Evolutionary conservation across 1,140 invertebrate species (phyloP).

Genomic region (Galendromus occidentalis): DNA sequence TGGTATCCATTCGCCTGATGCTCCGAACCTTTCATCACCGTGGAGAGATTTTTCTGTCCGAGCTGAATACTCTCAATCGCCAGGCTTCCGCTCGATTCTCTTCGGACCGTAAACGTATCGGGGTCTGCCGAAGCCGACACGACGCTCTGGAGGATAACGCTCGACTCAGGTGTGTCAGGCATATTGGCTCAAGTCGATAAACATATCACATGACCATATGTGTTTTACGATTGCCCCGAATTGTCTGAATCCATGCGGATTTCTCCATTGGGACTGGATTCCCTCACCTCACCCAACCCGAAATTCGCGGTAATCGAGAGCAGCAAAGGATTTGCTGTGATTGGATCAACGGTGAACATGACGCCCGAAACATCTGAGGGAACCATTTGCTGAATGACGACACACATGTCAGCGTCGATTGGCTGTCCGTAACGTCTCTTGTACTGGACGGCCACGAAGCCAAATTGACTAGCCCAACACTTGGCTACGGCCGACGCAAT

Average conservation of each 20-base stretch:
- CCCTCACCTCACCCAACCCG: constrained; percentile 50
- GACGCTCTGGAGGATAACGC: constrained; percentile 40
- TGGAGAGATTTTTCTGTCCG: neutral
- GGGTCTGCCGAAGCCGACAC: constrained; percentile 52
- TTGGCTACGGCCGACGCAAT: constrained; percentile 34
- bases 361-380: constrained; percentile 48
- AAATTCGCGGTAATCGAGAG: constrained; percentile 57
- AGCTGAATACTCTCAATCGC: neutral
- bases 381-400: constrained; percentile 61
- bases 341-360: constrained; percentile 54
- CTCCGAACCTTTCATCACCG: neutral
- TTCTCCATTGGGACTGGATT: no score
- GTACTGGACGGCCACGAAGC: constrained; percentile 50
- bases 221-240: no score
- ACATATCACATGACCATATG: no score
- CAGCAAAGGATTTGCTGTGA: constrained; percentile 39
- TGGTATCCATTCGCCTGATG: neutral
- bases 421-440: constrained; percentile 43
- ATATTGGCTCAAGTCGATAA: no score
- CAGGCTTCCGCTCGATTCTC: neutral
- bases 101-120: constrained; percentile 33
- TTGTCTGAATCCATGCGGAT: no score
- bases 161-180: no score
- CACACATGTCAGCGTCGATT: constrained; percentile 44
- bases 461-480: constrained; percentile 60